Evolutionary conservation across 2,797 vertebrate species (phyloP).

Genomic region (Clarias laeviceps): DNA sequence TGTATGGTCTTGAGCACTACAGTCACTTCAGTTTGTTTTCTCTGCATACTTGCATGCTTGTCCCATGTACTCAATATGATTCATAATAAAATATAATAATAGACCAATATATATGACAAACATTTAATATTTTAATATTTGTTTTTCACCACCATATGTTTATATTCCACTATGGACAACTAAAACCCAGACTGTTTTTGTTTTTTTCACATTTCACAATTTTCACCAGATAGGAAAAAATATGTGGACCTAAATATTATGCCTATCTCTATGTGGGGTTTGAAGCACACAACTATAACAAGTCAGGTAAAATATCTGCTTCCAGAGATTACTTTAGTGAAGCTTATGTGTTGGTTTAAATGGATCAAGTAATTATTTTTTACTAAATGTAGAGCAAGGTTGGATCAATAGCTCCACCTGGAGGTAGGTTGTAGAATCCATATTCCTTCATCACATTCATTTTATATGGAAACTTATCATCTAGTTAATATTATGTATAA

Average conservation of each 20-base stretch:
- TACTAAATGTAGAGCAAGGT: not conserved
- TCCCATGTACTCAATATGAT: not conserved
- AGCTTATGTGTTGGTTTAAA: not conserved
- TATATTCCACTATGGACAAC: no score
- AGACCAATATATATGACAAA: not conserved
- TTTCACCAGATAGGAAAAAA: not conserved
- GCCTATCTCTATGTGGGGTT: not conserved
- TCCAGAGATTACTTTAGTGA: not conserved
- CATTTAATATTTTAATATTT: not conserved
- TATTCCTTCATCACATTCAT: not conserved
- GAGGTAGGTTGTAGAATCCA: not conserved
- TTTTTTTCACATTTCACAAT: not conserved
- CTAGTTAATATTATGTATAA: not conserved
- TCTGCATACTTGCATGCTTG: not conserved
- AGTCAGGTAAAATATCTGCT: not conserved
- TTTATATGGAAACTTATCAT: not conserved
- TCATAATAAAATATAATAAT: not conserved
- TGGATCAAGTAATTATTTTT: not conserved
- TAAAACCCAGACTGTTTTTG: not conserved
- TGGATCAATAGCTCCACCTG: conserved; percentile 20
- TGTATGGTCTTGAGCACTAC: not conserved
- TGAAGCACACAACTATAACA: not conserved
- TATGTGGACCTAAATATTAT: not conserved
- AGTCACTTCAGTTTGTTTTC: not conserved
- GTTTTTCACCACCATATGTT: not conserved